Evolutionary conservation across 2,888 invertebrate species (phyloP), one percentile per base, ranked within the genome.

Genomic region (Blera fallax): DNA sequence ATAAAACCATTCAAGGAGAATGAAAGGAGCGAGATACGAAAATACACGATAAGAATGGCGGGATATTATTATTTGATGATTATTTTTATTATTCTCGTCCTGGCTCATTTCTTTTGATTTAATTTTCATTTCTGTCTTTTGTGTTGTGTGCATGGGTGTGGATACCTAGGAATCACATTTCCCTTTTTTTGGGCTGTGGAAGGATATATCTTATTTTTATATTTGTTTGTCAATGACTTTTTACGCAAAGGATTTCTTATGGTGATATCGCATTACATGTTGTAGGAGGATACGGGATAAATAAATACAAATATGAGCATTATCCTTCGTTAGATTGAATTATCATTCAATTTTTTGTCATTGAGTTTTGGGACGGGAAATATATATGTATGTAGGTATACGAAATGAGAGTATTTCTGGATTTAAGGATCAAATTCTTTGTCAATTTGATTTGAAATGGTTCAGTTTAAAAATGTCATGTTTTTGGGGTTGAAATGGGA

Each of bases 81-180:
- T 82, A 54, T 62, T 73, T 60, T 73, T 67, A 72, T 65, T 77
- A 60, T 82, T 54, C 72, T 65, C 77, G 72, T 77, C 65, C 58
- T 76, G 69, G 70, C 32, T 64, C 77, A 58, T 82, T 82, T 82
- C 70, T 70, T 77, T 82, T 72, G 50, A 77, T 82, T 77, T 82
- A 60, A 72, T 82, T 82, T 76, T 50, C 54, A 18, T 43, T 45
- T 54, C 43, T 54, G 5, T 54, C 52, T 52, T 40, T 11, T 52
- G 8, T 52, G 11, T 3, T 27, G 32, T 21, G 16, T n/a, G n/a
- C 34, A 5, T 40, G 1, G 10, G 45, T 37, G 37, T 56, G 60
- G 48, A 70, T 76, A 62, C 27, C 27, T 62, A 18, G 58, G 79
- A 76, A 69, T 81, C 81, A 76, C 62, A 81, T 81, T 77, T 76